Base-by-base conservation (phyloP, 2,888 invertebrate species). In the Spilosoma lubricipeda region DNA sequence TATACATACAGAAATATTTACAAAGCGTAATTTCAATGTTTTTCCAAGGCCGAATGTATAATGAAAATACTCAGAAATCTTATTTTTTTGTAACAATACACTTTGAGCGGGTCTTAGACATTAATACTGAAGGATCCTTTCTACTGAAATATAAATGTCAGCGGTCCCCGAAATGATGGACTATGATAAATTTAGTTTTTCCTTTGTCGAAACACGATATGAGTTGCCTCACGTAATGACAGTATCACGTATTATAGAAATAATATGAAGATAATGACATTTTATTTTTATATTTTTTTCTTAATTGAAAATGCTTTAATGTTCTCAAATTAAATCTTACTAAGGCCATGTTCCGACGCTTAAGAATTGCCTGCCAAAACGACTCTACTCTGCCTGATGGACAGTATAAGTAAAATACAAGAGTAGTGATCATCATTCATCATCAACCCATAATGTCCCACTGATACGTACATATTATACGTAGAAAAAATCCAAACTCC, bases 111-210 rank as follows among this genome's bases (percentile, higher is more conserved):
- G 27, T 27, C 59, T 59, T 27, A 27, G 15, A 20, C n/a, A 67
- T 45, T 33, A 48, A 59, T 59, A 27, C 27, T 59, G 63, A 75
- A 45, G 27, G 67, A 78, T 78, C 67, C n/a, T 66, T 69, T 68
- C 36, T 59, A n/a, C 11, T 70, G 27, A 73, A 68, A 66, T 64
- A 59, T 59, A 18, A 63, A 72, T 63, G 70, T 63, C 74, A 72
- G 64, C 56, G 65, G n/a, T 18, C 23, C 59, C 30, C 33, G 52
- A 64, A 30, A 73, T 72, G 69, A 71, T 52, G 45, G 71, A 80
- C 70, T 69, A 33, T 78, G 81, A 81, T 42, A 65, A 23, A 78
- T 78, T 67, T 73, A 66, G 67, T 72, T 36, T 68, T 48, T 36
- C 68, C 20, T 67, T 70, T 72, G 68, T 67, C n/a, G 64, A 74